Percentiles rank a stretch among this genome's conserved stretches.
phyloP scores from a whole-genome alignment of 2,113 vertebrate species.

The Protomyctophum bolini region DNA sequence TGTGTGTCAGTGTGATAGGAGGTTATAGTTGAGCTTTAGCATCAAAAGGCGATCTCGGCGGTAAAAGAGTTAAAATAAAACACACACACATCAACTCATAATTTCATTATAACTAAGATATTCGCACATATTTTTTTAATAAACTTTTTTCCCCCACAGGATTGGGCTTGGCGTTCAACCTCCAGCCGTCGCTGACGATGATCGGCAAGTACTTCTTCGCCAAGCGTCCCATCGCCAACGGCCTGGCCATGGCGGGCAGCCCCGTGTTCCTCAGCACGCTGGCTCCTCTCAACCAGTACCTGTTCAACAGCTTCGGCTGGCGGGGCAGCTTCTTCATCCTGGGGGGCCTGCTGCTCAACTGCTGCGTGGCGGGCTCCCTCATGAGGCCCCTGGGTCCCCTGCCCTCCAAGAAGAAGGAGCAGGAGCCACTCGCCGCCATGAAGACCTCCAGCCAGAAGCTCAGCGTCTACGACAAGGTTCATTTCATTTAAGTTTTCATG shows the following conservation, averaged over 20 bases:
- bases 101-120: no score
- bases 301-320: slow-evolving; percentile 94
- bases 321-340: slow-evolving; percentile 95
- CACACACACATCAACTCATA: no score
- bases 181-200: slow-evolving; percentile 96
- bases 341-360: slow-evolving; percentile 90
- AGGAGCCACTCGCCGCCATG: slow-evolving; percentile 51
- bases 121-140: no score
- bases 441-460: slow-evolving; percentile 61
- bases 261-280: slow-evolving; percentile 95
- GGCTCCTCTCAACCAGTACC: slow-evolving; percentile 95
- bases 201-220: slow-evolving; percentile 92
- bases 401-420: slow-evolving; percentile 65
- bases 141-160: slow-evolving; percentile 71
- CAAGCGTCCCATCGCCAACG: slow-evolving; percentile 93
- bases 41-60: no score
- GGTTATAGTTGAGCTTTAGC: no score
- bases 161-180: slow-evolving; percentile 95
- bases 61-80: no score
- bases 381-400: slow-evolving; percentile 88
- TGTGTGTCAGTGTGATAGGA: no score
- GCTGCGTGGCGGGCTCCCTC: slow-evolving; percentile 92
- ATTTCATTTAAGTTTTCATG: no score
- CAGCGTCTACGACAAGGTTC: slow-evolving; percentile 69
- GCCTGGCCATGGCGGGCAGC: slow-evolving; percentile 96